Percentiles rank a stretch among this genome's conserved stretches.
phyloP scores from a whole-genome alignment of 2,113 vertebrate genomes.

The Microcebus ravelobensis region DNA sequence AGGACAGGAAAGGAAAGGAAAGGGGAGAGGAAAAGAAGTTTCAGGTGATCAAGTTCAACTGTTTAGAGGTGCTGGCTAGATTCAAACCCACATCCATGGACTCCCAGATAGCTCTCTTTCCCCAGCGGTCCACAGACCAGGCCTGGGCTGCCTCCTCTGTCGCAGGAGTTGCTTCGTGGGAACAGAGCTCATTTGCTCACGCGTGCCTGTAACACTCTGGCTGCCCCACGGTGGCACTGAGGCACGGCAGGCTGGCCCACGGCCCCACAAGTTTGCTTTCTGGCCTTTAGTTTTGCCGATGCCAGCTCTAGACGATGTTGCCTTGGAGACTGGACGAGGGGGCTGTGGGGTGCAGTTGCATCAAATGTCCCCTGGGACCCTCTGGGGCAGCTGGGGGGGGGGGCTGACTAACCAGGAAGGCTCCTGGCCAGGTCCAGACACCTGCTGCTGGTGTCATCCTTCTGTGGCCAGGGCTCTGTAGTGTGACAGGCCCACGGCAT shows the following conservation, averaged over 20 bases:
- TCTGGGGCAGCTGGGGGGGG: background rate
- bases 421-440: too few relatives aligned
- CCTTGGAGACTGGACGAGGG: background rate
- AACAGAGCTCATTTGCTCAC: background rate
- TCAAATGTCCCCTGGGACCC: too few relatives aligned
- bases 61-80: background rate
- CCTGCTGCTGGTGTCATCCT: too few relatives aligned
- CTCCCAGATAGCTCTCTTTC: background rate
- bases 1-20: too few relatives aligned
- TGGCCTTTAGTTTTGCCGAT: background rate
- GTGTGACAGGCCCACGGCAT: background rate
- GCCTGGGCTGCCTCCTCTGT: background rate
- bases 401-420: background rate
- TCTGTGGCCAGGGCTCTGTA: background rate
- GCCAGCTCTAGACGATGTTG: background rate
- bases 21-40: background rate
- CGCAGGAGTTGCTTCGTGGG: too few relatives aligned
- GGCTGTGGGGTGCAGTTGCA: too few relatives aligned
- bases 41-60: background rate
- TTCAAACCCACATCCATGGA: background rate
- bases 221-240: background rate
- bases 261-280: background rate
- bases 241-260: background rate
- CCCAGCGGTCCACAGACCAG: background rate
- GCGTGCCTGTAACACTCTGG: rapidly evolving